Evolutionary conservation across 2,888 invertebrate species (phyloP).

Genomic region (Gari tellinella): DNA sequence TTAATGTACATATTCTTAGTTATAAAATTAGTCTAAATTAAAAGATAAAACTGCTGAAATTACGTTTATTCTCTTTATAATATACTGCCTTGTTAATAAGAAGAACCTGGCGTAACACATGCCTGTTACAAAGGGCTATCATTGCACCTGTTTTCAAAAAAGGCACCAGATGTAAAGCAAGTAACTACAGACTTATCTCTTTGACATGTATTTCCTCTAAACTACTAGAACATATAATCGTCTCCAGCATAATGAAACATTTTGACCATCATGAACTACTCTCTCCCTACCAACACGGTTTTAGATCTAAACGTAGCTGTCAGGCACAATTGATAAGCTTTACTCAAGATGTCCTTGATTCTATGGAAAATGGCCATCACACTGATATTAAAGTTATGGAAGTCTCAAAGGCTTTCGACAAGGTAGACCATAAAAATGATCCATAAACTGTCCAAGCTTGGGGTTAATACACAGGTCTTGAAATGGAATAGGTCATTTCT

Average conservation of each 20-base stretch:
- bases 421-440: background rate
- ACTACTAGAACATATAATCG: conserved; percentile 9
- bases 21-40: no score
- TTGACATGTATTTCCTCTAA: conserved; percentile 11
- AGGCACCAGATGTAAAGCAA: background rate
- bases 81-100: no score
- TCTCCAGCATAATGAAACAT: conserved; percentile 3
- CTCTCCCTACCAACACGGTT: conserved; percentile 2
- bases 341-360: conserved; percentile 5
- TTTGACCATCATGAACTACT: conserved; percentile 3
- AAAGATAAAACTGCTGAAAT: no score
- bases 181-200: conserved; percentile 1
- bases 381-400: conserved; percentile 7
- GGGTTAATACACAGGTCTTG: conserved; percentile 2
- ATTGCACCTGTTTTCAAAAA: background rate
- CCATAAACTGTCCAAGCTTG: background rate
- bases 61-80: no score
- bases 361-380: conserved; percentile 4
- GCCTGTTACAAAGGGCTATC: no score
- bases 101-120: no score
- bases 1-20: no score
- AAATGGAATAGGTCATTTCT: conserved; percentile 16
- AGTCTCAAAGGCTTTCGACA: conserved; percentile 7
- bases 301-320: conserved; percentile 6
- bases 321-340: conserved; percentile 3